phyloP scores from a whole-genome alignment of 2,888 invertebrate species.

The Drosophila mettleri region DNA sequence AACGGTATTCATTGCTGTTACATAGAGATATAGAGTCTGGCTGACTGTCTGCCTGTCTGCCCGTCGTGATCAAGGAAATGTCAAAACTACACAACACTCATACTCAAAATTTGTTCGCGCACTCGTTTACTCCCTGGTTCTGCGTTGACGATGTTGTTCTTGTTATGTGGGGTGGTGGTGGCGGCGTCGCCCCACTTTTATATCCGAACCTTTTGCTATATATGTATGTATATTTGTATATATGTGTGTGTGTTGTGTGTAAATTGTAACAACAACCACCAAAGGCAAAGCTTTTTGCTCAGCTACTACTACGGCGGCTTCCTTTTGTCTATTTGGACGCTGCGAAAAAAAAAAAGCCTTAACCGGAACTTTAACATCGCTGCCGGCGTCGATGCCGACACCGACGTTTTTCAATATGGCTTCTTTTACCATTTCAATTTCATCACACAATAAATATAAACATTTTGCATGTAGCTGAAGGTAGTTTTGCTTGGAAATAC shows the following conservation, averaged over 20 bases:
- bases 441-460: constrained; percentile 33
- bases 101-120: constrained; percentile 23
- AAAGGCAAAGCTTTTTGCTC: constrained; percentile 59
- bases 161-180: constrained; percentile 58
- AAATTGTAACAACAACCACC: constrained; percentile 75
- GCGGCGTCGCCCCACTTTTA: constrained; percentile 65
- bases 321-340: constrained; percentile 72
- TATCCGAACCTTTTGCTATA: constrained; percentile 46
- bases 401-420: constrained; percentile 71
- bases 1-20: constrained; percentile 41
- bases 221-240: constrained; percentile 16
- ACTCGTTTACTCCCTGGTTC: constrained; percentile 53
- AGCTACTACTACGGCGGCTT: constrained; percentile 59
- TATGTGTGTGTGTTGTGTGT: constrained; percentile 44
- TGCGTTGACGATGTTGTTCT: constrained; percentile 35
- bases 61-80: constrained; percentile 65
- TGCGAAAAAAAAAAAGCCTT: constrained; percentile 52
- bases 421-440: constrained; percentile 57
- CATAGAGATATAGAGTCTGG: constrained; percentile 33
- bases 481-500: constrained; percentile 25
- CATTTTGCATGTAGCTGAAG: constrained; percentile 7
- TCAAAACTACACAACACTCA: constrained; percentile 40
- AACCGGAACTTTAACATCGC: constrained; percentile 65
- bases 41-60: constrained; percentile 39
- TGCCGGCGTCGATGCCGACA: constrained; percentile 52